A percentile compares a stretch with the other conserved stretches of the same genome.
phyloP scores from a whole-genome alignment of 1,140 invertebrate species.

The Dendroctonus valens region DNA sequence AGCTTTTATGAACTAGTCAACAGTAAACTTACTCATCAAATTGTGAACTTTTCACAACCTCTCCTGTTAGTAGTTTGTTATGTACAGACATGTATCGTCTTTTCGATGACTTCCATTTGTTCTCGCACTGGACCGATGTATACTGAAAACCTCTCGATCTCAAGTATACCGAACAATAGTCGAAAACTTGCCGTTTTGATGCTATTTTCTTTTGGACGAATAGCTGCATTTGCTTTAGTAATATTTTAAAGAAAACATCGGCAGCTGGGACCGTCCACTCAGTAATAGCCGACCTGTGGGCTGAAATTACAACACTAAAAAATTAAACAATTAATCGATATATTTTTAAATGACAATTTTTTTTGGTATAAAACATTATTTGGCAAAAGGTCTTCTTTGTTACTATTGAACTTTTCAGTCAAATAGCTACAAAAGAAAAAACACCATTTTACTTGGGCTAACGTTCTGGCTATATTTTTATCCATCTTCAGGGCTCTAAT shows the following conservation, averaged over 20 bases:
- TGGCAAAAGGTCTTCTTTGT: too few relatives aligned
- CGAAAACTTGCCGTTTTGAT: slow-evolving; percentile 9
- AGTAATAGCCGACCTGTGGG: neutral
- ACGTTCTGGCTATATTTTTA: too few relatives aligned
- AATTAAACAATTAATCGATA: too few relatives aligned
- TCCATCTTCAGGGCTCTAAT: too few relatives aligned
- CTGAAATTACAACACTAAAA: too few relatives aligned
- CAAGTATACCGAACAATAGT: slow-evolving; percentile 1
- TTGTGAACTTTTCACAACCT: neutral
- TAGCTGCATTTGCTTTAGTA: slow-evolving; percentile 1
- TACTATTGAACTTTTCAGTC: too few relatives aligned
- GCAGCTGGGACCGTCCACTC: slow-evolving; percentile 15
- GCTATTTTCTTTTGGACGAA: slow-evolving; percentile 11
- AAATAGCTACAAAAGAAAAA: too few relatives aligned
- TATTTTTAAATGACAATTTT: too few relatives aligned
- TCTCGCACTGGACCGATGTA: slow-evolving; percentile 20
- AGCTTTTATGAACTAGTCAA: neutral
- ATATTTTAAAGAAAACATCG: neutral
- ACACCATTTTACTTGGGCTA: too few relatives aligned
- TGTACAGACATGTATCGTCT: slow-evolving; percentile 10
- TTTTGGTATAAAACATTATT: too few relatives aligned
- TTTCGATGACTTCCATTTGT: slow-evolving; percentile 23
- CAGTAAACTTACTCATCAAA: slow-evolving; percentile 20
- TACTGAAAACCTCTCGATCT: slow-evolving; percentile 5
- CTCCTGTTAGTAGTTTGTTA: neutral